Evolutionary conservation across 2,113 vertebrate genomes (phyloP), one percentile per base, ranked within the genome.

Genomic region (Macquaria australasica): DNA sequence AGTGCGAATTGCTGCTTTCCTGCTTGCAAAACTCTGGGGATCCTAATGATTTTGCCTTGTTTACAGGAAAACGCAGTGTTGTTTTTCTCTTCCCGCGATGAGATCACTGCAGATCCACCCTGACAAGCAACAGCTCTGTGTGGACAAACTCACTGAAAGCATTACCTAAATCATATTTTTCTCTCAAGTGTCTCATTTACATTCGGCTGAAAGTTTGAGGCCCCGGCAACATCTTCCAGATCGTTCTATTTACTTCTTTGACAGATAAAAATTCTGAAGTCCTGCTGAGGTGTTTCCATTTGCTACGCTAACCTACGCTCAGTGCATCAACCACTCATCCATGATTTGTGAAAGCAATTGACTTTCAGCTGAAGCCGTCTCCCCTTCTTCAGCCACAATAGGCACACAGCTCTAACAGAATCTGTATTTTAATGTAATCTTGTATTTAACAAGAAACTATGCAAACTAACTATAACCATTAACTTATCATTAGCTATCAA

Each of bases 211-310:
- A 70, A 63, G 34, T 75, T 58, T 50, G 67, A 86, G 69, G 74
- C 48, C 34, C 56, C 7, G 7, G 60, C 23, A 41, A 66, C 79
- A 67, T 82, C 88, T 60, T 79, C 73, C 67, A 74, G n/a, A 72
- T 86, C 39, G 15, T 76, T 64, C 59, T 75, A 86, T 87, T 87
- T 16, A 73, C 83, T 84, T 77, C 84, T 55, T 4, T 48, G 86
- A 82, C 82, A 79, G 82, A 92, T 87, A 79, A 83, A 86, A 87
- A 68, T 39, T 72, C 62, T 48, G n/a, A 70, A 80, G 80, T 83
- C 66, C 77, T 21, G n/a, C 72, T 31, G 88, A 76, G 74, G 69
- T 64, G 72, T 81, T 85, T 89, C 79, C 81, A 85, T 87, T 83
- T 86, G 73, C 83, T 23, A 73, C 82, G 15, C 88, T 74, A 87